Evolutionary conservation across 2,888 invertebrate genomes (phyloP).

Genomic region (Leptura quadrifasciata): DNA sequence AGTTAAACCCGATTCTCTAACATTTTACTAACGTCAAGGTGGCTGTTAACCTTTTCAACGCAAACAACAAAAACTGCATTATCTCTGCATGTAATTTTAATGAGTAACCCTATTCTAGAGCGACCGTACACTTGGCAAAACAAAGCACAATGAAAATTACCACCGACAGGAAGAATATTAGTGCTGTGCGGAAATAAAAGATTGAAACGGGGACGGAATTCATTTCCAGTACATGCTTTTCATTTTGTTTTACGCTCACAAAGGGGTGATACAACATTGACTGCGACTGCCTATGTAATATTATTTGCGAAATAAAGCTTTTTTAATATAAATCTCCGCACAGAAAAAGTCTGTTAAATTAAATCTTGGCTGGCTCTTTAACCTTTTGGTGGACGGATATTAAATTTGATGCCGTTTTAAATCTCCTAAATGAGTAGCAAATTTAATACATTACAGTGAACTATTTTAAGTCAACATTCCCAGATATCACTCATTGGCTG

Average conservation of each 20-base stretch:
- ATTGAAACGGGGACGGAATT: slow-evolving; percentile 57
- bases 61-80: slow-evolving; percentile 60
- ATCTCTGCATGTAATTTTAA: slow-evolving; percentile 61
- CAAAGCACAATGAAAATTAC: slow-evolving; percentile 55
- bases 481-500: too few relatives aligned
- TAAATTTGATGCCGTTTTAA: slow-evolving; percentile 1
- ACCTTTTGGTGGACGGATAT: background rate
- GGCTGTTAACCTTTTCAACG: slow-evolving; percentile 53
- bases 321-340: slow-evolving; percentile 13
- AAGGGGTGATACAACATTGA: slow-evolving; percentile 20
- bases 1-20: slow-evolving; percentile 52
- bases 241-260: slow-evolving; percentile 46
- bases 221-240: slow-evolving; percentile 55
- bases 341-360: background rate
- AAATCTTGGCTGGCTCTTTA: slow-evolving; percentile 2
- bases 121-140: slow-evolving; percentile 51
- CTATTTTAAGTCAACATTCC: background rate
- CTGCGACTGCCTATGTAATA: slow-evolving; percentile 20
- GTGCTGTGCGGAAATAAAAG: slow-evolving; percentile 55
- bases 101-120: slow-evolving; percentile 49
- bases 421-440: background rate
- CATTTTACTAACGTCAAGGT: slow-evolving; percentile 45
- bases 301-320: slow-evolving; percentile 11
- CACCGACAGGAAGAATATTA: slow-evolving; percentile 55
- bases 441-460: background rate